phyloP scores from a whole-genome alignment of 2,888 invertebrate species.

The Melipona bicolor region DNA sequence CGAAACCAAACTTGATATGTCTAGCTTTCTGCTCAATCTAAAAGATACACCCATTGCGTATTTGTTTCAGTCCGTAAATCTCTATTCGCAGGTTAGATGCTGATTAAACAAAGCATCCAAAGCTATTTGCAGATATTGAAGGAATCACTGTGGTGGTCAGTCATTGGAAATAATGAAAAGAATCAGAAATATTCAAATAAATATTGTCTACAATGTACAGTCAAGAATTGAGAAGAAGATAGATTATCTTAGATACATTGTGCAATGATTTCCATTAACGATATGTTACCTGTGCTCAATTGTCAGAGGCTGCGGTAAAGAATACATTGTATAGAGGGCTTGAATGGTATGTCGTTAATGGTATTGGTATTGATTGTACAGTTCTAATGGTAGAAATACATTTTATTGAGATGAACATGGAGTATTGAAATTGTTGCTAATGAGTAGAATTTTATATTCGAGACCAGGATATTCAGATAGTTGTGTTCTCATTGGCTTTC shows the following conservation, averaged over 20 bases:
- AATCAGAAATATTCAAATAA: conserved; percentile 51
- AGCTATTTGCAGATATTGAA: conserved; percentile 58
- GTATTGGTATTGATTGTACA: conserved; percentile 64
- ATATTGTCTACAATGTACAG: conserved; percentile 56
- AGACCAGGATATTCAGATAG: conserved; percentile 50
- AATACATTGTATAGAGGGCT: conserved; percentile 51
- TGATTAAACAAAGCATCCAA: conserved; percentile 38
- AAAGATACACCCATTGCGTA: conserved; percentile 55
- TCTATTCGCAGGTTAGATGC: conserved; percentile 57
- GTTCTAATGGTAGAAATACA: conserved; percentile 57
- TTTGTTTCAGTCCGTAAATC: conserved; percentile 53
- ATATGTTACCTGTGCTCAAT: conserved; percentile 65
- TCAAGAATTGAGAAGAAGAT: conserved; percentile 29
- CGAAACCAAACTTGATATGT: conserved; percentile 71
- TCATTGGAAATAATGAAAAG: conserved; percentile 38
- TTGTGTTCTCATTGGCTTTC: conserved; percentile 56
- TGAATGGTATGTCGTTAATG: conserved; percentile 53
- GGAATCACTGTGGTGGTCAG: conserved; percentile 68
- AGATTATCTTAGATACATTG: conserved; percentile 50
- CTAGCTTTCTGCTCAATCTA: conserved; percentile 74
- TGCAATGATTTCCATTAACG: conserved; percentile 69
- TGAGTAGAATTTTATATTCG: conserved; percentile 56
- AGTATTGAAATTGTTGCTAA: conserved; percentile 18
- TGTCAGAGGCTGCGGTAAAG: conserved; percentile 63
- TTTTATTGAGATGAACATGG: conserved; percentile 51